Evolutionary conservation across 1,140 invertebrate genomes (phyloP), one percentile per base, ranked within the genome.

Genomic region (Aphis craccivora): DNA sequence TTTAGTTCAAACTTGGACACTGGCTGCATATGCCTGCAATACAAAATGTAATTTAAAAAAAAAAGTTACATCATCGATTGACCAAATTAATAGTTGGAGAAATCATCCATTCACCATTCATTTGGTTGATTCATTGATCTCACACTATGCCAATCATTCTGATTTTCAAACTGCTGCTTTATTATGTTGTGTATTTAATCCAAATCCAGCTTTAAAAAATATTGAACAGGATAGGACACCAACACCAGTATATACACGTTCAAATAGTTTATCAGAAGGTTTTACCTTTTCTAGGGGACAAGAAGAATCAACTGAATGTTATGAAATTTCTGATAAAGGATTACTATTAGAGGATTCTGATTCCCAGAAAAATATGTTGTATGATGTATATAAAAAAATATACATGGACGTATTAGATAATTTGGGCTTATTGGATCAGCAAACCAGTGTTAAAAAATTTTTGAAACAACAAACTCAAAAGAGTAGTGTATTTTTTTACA

Each of bases 141-240:
- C 96, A 90, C 97, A 98, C 95, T 98, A 97, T 95, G 97, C 97
- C 4, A 96, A 96, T 94, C 96, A 97, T 88, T 96, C 97, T 8
- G 98, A 99, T 95, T 96, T 99, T 81, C 98, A 99, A 96, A 99
- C 98, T 95, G 97, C 98, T 25, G 98, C 98, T 0, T 98, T 99
- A 97, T 95, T 99, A 51, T 97, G 97, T 93, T 99, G 98, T 95
- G 96, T 97, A 1, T 98, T 99, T 95, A 97, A 97, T 94, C 95
- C 95, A 67, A 96, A 95, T 93, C 95, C 95, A 22, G 81, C 40
- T 53, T 53, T 93, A 7, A 96, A 96, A 94, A 95, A 94, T 94
- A 45, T 94, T n/a, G 94, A 94, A 92, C 94, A 94, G 30, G 95
- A 95, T 53, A 93, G 93, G 20, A 90, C 76, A 22, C 91, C 91